A percentile compares a stretch with the other conserved stretches of the same genome.
phyloP scores from a whole-genome alignment of 2,113 vertebrate species.

The Cryptomyrus ogoouensis region DNA sequence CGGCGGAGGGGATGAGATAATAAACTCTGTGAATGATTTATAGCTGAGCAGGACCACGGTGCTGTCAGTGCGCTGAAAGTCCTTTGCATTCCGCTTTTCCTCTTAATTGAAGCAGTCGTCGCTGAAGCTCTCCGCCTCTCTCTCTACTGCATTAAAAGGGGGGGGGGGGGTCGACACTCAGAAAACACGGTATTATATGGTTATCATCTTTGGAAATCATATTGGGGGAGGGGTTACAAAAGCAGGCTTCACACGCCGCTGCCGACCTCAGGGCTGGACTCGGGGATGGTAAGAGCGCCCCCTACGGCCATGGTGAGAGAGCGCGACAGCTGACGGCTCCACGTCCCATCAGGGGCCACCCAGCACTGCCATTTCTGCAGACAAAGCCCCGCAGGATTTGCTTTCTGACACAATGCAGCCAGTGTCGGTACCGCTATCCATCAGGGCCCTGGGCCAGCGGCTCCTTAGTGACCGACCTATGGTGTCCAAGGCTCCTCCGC shows the following conservation, averaged over 20 bases:
- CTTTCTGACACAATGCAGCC: slow-evolving; percentile 7
- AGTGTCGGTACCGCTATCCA: background rate
- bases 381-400: background rate
- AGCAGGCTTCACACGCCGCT: background rate
- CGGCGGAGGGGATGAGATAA: background rate
- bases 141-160: background rate
- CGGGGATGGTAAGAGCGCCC: background rate
- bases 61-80: background rate
- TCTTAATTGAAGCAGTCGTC: background rate
- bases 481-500: slow-evolving; percentile 26
- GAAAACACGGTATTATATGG: background rate
- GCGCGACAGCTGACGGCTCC: background rate
- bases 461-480: slow-evolving; percentile 25
- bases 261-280: background rate
- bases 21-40: slow-evolving; percentile 2
- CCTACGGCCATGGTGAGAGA: background rate
- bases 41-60: background rate
- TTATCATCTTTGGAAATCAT: background rate
- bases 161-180: no score
- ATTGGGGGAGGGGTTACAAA: background rate
- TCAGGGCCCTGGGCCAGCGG: background rate
- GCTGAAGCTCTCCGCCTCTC: background rate
- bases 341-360: no score
- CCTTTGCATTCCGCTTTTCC: background rate
- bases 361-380: background rate